Percentiles rank a stretch among this genome's conserved stretches.
phyloP scores from a whole-genome alignment of 2,113 vertebrate species.

The Pelodiscus sinensis region DNA sequence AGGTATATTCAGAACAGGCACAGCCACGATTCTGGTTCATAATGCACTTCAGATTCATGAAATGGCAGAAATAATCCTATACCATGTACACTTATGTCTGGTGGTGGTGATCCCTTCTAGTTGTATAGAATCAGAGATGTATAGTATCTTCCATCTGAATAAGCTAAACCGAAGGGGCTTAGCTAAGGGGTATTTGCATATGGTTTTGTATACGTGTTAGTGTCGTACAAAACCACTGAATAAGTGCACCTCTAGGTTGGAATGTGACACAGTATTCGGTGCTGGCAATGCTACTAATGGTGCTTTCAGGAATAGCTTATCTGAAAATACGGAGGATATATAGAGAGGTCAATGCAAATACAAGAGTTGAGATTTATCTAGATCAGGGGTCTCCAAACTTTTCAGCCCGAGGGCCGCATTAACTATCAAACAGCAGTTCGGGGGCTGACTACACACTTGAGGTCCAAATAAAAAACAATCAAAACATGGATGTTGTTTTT shows the following conservation, averaged over 20 bases:
- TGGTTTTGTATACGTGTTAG: constrained; percentile 17
- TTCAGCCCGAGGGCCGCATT: no score
- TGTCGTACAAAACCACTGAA: constrained; percentile 29
- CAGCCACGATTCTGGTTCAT: background rate
- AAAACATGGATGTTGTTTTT: no score
- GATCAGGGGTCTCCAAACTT: no score
- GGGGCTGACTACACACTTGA: no score
- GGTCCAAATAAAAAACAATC: no score
- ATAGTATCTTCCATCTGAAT: background rate
- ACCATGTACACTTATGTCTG: background rate
- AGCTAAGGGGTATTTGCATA: constrained; percentile 2
- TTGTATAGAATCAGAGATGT: background rate
- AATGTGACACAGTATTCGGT: constrained; percentile 41
- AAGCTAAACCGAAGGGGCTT: rapidly evolving
- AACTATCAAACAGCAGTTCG: no score
- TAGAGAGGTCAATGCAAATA: constrained; percentile 39
- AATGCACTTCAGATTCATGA: constrained; percentile 21
- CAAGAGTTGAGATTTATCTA: constrained; percentile 47
- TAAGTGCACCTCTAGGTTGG: constrained; percentile 37
- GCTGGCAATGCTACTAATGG: constrained; percentile 43
- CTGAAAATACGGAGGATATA: constrained; percentile 50
- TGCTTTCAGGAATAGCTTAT: constrained; percentile 56
- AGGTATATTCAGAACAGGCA: background rate
- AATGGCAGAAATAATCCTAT: background rate
- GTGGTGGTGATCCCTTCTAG: background rate